Conservation (phyloP, 2,888 invertebrate species). For the Archaeoteleia sp. region DNA sequence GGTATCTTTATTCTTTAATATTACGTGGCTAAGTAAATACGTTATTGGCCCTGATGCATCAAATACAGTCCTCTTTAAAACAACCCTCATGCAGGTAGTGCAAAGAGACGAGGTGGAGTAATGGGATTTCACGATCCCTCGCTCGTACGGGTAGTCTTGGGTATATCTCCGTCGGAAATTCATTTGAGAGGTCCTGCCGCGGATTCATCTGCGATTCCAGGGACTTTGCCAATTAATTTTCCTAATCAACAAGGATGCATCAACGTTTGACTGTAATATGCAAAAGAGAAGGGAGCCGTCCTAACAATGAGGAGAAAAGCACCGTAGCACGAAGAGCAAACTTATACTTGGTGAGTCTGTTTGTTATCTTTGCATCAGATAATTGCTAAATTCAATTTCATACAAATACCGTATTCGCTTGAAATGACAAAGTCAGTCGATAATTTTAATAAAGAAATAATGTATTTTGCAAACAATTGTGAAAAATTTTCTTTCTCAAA, state of each 20-base stretch:
- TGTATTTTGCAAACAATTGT: too few relatives aligned
- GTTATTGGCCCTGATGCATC: constrained; percentile 57
- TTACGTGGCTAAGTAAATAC: constrained; percentile 55
- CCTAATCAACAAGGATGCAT: constrained; percentile 32
- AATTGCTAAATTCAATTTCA: too few relatives aligned
- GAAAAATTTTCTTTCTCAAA: too few relatives aligned
- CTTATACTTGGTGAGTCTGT: too few relatives aligned
- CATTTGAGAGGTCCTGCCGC: constrained; percentile 35
- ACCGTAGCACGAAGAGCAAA: constrained; percentile 7
- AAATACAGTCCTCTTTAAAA: constrained; percentile 57
- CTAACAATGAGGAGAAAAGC: constrained; percentile 15
- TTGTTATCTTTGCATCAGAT: too few relatives aligned
- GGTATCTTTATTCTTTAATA: constrained; percentile 4
- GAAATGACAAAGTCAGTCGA: too few relatives aligned
- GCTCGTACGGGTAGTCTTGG: constrained; percentile 38
- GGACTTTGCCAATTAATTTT: constrained; percentile 43
- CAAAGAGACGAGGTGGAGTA: constrained; percentile 47
- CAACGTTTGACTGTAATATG: constrained; percentile 5
- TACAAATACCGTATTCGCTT: too few relatives aligned
- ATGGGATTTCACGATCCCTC: constrained; percentile 55
- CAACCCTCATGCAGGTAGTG: constrained; percentile 38
- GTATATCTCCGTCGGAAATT: constrained; percentile 52
- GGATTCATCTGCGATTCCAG: constrained; percentile 26
- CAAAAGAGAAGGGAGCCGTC: constrained; percentile 17
- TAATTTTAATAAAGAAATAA: too few relatives aligned